phyloP scores from a whole-genome alignment of 1,140 invertebrate genomes.

The Eufriesea mexicana region DNA sequence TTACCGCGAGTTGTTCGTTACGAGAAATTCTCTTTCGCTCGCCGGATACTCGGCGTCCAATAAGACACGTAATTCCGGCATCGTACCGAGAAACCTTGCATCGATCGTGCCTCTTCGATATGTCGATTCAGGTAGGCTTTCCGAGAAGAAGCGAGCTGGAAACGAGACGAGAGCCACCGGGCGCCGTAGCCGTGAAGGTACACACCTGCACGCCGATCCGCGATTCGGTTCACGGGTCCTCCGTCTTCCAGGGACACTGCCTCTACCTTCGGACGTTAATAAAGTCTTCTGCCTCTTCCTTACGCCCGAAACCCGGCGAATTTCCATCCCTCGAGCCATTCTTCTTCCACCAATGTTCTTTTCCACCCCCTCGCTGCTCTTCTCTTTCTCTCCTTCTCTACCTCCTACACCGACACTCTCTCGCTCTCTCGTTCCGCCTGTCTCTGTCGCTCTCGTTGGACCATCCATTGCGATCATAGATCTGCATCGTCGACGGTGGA shows the following conservation, averaged over 20 bases:
- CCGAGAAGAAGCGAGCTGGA: background rate
- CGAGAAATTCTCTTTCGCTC: background rate
- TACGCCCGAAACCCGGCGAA: slow-evolving; percentile 53
- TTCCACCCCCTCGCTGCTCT: background rate
- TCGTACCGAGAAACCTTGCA: background rate
- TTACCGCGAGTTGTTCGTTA: no score
- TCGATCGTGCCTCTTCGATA: background rate
- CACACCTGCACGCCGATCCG: slow-evolving; percentile 41
- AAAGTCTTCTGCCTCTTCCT: slow-evolving; percentile 67
- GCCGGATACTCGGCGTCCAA: background rate
- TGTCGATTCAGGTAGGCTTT: background rate
- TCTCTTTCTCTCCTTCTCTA: background rate
- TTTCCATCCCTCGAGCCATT: slow-evolving; percentile 68
- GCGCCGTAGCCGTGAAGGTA: background rate
- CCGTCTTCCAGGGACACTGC: slow-evolving; percentile 46
- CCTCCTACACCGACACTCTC: background rate
- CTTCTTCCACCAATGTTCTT: slow-evolving; percentile 53
- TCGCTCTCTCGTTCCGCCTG: background rate
- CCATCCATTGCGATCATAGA: slow-evolving; percentile 75
- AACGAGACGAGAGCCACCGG: slow-evolving; percentile 29
- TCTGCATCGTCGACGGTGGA: slow-evolving; percentile 69
- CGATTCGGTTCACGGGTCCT: slow-evolving; percentile 43
- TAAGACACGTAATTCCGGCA: background rate
- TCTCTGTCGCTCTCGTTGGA: slow-evolving; percentile 31
- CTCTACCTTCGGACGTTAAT: slow-evolving; percentile 67